Evolutionary conservation across 2,888 invertebrate genomes (phyloP).

Genomic region (Digitonthophagus gazella): DNA sequence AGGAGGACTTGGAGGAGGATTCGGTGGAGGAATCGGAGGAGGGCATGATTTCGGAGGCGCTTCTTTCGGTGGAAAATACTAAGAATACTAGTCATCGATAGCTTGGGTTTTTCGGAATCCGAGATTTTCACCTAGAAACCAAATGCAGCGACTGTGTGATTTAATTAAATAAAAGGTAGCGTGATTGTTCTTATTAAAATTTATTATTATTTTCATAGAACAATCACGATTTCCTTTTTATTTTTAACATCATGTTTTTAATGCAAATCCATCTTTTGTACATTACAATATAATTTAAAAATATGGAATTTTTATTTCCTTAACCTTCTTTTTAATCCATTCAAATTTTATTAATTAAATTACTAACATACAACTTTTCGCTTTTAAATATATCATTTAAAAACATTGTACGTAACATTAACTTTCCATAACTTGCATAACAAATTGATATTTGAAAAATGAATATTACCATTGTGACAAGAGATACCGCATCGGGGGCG

Average conservation of each 20-base stretch:
- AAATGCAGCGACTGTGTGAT: constrained; percentile 4
- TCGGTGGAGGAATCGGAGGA: too few species aligned
- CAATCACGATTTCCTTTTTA: not conserved
- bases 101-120: constrained; percentile 19
- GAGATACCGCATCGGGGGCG: not conserved
- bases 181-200: too few species aligned
- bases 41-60: constrained; percentile 7
- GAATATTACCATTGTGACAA: too few species aligned
- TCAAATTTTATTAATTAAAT: too few species aligned
- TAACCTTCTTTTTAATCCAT: too few species aligned
- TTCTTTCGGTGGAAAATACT: constrained; percentile 16
- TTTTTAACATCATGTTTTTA: not conserved
- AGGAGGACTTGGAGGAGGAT: too few species aligned
- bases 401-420: too few species aligned
- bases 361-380: too few species aligned
- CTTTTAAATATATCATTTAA: too few species aligned
- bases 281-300: not conserved
- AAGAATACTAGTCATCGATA: constrained; percentile 12
- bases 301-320: not conserved
- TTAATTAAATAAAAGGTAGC: constrained; percentile 1
- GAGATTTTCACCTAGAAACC: constrained; percentile 23
- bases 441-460: too few species aligned
- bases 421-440: too few species aligned
- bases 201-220: not conserved
- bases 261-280: not conserved